Base-by-base conservation (phyloP, 2,797 vertebrate species). In the Xenopus petersii region DNA sequence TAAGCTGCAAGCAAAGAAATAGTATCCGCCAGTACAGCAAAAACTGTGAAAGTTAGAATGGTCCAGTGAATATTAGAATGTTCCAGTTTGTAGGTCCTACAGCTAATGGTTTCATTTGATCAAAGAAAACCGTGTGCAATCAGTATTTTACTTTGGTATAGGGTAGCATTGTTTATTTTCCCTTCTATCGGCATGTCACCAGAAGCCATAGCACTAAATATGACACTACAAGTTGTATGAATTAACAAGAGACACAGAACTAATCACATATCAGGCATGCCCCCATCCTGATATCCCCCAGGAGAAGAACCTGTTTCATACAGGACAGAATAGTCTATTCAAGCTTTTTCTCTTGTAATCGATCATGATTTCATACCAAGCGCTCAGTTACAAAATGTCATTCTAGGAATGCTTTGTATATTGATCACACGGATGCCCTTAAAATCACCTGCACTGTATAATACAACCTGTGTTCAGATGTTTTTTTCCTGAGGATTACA, bases 261-360 rank as follows among this genome's bases (percentile, higher is more conserved):
- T 63, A 36, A 36, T 16, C 4, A 2, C 3, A 24, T 6, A 26
- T 13, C 30, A 36, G 33, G 61, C 12, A 63, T 33, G 61, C 3
- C 15, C 12, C 15, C 61, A 33, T 36, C 61, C 61, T 63, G 11
- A 33, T 12, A 63, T 33, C 26, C 16, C 61, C 21, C 61, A 63
- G 30, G 61, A 63, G 61, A 16, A 63, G 61, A 26, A 63, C 36
- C 11, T 33, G 26, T 36, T 63, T 36, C 61, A 63, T 36, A 36
- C 26, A 63, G 49, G 61, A 36, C 61, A 33, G 30, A 36, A 33
- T 63, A 63, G 61, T 63, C 61, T 63, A 36, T 36, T 63, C 61
- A 33, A 63, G 61, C 30, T 42, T 63, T 36, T 51, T 63, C 26
- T 26, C 15, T 63, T 63, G 30, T 36, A 16, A 63, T 63, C 61